phyloP scores from a whole-genome alignment of 2,888 invertebrate species.

The Tuberolachnus salignus region DNA sequence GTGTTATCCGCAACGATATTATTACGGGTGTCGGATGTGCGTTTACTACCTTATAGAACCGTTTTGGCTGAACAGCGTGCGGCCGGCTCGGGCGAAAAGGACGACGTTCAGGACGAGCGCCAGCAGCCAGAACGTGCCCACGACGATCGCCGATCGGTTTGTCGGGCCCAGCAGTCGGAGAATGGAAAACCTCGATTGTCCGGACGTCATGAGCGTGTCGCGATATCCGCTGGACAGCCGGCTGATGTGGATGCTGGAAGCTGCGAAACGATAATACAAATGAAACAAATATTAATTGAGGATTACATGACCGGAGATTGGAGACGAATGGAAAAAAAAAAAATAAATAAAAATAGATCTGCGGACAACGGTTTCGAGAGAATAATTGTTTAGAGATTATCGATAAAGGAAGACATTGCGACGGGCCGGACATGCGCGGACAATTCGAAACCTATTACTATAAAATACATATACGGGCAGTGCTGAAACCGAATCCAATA shows the following conservation, averaged over 20 bases:
- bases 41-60: conserved; percentile 8
- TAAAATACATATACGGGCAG: neutral
- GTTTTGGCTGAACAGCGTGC: conserved; percentile 30
- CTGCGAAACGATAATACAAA: conserved; percentile 63
- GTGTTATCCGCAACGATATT: no score
- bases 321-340: no score
- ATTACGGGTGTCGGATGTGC: no score
- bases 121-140: conserved; percentile 66
- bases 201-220: conserved; percentile 59
- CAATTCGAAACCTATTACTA: no score
- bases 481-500: no score
- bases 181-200: conserved; percentile 61
- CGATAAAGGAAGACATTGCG: neutral
- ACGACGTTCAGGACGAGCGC: conserved; percentile 67
- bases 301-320: no score
- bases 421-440: neutral
- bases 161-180: conserved; percentile 63
- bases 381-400: no score
- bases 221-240: conserved; percentile 64
- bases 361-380: no score
- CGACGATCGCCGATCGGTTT: conserved; percentile 62
- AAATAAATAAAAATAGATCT: no score
- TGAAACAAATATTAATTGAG: no score
- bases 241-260: conserved; percentile 70
- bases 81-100: conserved; percentile 65